Evolutionary conservation across 1,140 invertebrate genomes (phyloP), one percentile per base, ranked within the genome.

Genomic region (Fopius arisanus): DNA sequence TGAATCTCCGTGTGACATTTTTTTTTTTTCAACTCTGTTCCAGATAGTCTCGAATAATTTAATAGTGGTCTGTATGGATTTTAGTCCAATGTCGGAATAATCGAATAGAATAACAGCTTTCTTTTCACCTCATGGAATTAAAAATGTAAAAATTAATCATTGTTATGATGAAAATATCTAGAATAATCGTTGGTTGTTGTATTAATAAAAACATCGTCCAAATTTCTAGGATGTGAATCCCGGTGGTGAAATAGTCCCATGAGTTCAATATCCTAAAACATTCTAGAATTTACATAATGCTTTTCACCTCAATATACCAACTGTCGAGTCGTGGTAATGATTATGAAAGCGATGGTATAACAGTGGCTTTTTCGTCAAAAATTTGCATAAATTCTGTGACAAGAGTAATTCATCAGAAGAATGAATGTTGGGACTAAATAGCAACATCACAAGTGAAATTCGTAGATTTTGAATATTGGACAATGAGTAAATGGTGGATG

Each of bases 311-410:
- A 66, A 70, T 65, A 6, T 31, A 54, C 26, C 14, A 48, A 16
- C 28, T 40, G 26, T 31, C 19, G 31, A 51, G 33, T 68, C 54
- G 63, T 51, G 67, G 28, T 9, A n/a, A n/a, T 26, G n/a, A 54
- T 73, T 68, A 73, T 59, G 72, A 73, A 73, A 73, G 66, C 54
- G 21, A 63, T 63, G 51, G 19, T 23, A 73, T 73, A 73, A 72
- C 33, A 40, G 21, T 26, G 1, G 23, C 12, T 26, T 26, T 23
- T 12, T 59, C 54, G n/a, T n/a, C 3, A 26, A 59, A 12, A 59
- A 28, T 26, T 28, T 28, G 19, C 19, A 26, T 9, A 59, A 59
- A 26, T 59, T 59, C 23, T 59, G 23, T 9, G 1, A 14, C 7
- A n/a, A n/a, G 16, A 16, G 5, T 48, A 5, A 16, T 48, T 5